Evolutionary conservation across 1,140 invertebrate genomes (phyloP).

Genomic region (Melipona quadrifasciata): DNA sequence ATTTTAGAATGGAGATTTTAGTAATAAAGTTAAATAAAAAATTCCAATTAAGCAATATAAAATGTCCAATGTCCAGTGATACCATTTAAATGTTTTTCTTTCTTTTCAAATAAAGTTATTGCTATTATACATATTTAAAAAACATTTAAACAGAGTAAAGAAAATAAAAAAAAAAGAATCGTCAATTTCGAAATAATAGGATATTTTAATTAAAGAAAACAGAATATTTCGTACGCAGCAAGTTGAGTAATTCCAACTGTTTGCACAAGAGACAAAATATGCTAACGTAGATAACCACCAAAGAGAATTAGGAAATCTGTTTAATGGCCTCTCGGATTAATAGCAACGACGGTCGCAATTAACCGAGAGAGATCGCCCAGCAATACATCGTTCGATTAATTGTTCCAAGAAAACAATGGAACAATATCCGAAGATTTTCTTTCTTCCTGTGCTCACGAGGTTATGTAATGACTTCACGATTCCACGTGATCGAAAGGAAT

Average conservation of each 20-base stretch:
- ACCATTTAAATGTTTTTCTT: background rate
- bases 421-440: conserved; percentile 2
- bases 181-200: background rate
- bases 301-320: background rate
- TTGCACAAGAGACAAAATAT: background rate
- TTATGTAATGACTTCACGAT: background rate
- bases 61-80: no score
- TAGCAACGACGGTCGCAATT: background rate
- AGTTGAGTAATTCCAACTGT: background rate
- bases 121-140: background rate
- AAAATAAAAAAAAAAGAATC: background rate
- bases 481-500: background rate
- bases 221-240: background rate
- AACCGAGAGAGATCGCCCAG: background rate
- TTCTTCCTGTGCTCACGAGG: no score
- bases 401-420: conserved; percentile 8
- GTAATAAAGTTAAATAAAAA: no score
- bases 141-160: background rate
- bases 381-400: conserved; percentile 6
- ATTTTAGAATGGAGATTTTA: no score
- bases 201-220: background rate
- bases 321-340: background rate
- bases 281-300: background rate
- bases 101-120: background rate
- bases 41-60: background rate